Evolutionary conservation across 2,888 invertebrate genomes (phyloP), one percentile per base, ranked within the genome.

Genomic region (Brachynemurus nebulosus): DNA sequence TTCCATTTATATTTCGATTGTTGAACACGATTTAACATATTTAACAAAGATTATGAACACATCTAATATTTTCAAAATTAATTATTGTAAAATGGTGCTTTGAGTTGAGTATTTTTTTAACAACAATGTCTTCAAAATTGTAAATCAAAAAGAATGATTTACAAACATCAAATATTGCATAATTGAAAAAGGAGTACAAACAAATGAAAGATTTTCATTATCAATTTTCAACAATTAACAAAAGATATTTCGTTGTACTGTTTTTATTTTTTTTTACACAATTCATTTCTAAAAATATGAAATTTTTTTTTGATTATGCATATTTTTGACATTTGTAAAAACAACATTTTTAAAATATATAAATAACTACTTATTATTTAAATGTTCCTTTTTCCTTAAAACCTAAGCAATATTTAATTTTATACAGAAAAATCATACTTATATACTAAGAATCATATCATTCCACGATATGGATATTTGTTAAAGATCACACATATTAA

Each of bases 221-320:
- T 19, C 12, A 19, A 27, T 40, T 27, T 16, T 40, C 23, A 40
- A 40, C 40, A 40, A 40, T 14, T 23, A 40, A 40, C 40, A 40
- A 40, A 40, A 40, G 12, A 40, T 37, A 40, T 40, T 40, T 40
- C 40, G 40, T 40, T 40, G 40, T 40, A 40, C 27, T 40, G 37
- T 37, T 37, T 19, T 37, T 18, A 8, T 37, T 37, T 37, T 37
- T 18, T 19, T 37, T 18, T n/a, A n/a, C n/a, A n/a, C n/a, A n/a
- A n/a, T n/a, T n/a, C n/a, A n/a, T n/a, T n/a, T n/a, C n/a, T n/a
- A n/a, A n/a, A n/a, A n/a, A n/a, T n/a, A n/a, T n/a, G n/a, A n/a
- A n/a, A n/a, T n/a, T n/a, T n/a, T n/a, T n/a, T n/a, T n/a, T n/a
- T n/a, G n/a, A n/a, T n/a, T n/a, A n/a, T 27, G 12, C 9, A 27